Conservation (phyloP, 2,113 vertebrate genomes). For the Verasper variegatus region DNA sequence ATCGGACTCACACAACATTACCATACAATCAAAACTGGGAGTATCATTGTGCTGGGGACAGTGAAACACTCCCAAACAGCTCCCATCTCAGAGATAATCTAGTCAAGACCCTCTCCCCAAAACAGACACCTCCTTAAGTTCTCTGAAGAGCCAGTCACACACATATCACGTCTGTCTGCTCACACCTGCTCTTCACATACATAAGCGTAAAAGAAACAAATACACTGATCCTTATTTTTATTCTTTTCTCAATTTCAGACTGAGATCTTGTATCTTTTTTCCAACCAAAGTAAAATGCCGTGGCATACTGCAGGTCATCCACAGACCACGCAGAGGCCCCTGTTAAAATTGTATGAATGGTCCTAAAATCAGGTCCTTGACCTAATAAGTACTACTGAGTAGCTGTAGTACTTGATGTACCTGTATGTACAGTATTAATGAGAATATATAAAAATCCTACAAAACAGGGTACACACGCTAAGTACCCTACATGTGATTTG, state of each 20-base stretch:
- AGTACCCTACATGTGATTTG: background rate
- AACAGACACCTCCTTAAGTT: constrained; percentile 11
- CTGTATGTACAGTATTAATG: background rate
- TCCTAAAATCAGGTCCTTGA: background rate
- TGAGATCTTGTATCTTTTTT: background rate
- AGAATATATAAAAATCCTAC: background rate
- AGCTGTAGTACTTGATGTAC: background rate
- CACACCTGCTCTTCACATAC: constrained; percentile 11
- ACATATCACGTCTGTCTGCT: constrained; percentile 12
- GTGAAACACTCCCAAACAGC: constrained; percentile 22
- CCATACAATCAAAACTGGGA: constrained; percentile 23
- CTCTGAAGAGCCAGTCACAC: constrained; percentile 22
- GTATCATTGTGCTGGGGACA: constrained; percentile 8
- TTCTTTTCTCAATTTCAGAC: background rate
- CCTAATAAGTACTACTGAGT: background rate
- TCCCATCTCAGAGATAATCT: constrained; percentile 10
- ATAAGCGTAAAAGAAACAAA: background rate
- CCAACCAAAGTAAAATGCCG: background rate
- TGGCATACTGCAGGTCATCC: background rate
- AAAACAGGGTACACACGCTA: background rate
- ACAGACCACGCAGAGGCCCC: background rate
- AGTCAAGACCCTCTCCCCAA: background rate
- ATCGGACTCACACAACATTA: background rate
- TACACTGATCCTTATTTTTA: background rate
- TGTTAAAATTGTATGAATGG: background rate